Evolutionary conservation across 2,113 vertebrate genomes (phyloP).

Genomic region (Patagioenas fasciata): DNA sequence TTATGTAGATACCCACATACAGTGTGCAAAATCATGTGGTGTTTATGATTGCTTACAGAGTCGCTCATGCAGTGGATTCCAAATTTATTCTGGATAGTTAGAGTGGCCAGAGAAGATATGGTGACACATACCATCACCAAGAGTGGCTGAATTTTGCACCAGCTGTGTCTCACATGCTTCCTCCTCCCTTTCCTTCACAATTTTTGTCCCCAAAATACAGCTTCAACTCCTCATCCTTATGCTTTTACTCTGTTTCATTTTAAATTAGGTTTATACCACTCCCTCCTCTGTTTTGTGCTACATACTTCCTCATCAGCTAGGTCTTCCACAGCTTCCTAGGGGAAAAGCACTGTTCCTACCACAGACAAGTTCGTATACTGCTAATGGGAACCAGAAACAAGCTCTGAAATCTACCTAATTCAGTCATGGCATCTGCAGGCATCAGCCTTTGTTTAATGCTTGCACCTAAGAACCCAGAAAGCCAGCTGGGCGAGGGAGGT

Average conservation of each 20-base stretch:
- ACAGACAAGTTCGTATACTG: neutral
- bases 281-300: neutral
- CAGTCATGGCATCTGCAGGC: neutral
- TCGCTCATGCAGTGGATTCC: neutral
- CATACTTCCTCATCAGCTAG: neutral
- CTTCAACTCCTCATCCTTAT: neutral
- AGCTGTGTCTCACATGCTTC: neutral
- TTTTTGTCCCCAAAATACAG: neutral
- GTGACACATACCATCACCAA: neutral
- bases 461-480: neutral
- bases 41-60: neutral
- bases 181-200: neutral
- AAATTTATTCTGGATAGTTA: neutral
- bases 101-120: neutral
- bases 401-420: neutral
- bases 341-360: neutral
- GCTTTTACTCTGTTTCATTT: neutral
- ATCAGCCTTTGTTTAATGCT: neutral
- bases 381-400: neutral
- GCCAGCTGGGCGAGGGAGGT: too few relatives aligned
- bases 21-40: neutral
- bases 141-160: neutral
- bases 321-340: neutral
- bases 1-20: neutral
- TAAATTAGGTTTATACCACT: neutral